Conservation (phyloP, 2,113 vertebrate genomes). For the Syrmaticus mikado region DNA sequence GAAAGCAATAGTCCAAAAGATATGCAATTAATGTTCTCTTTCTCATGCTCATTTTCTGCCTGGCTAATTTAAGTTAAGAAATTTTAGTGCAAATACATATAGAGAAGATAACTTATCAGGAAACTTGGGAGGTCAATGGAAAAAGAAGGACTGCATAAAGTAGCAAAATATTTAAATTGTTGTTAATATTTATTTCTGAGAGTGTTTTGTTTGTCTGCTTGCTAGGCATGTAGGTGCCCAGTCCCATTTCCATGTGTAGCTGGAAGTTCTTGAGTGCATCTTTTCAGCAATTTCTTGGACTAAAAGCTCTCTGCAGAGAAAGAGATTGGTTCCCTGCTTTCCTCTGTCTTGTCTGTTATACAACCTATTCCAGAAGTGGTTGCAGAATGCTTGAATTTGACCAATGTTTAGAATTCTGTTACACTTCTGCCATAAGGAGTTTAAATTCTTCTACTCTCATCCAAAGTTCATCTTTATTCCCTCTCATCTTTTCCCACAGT, state of each 20-base stretch:
- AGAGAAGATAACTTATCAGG: background rate
- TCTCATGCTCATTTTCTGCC: background rate
- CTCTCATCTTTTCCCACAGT: background rate
- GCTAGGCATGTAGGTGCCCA: background rate
- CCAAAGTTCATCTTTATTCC: background rate
- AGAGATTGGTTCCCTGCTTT: accelerated
- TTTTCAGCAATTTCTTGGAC: background rate
- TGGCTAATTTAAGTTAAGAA: background rate
- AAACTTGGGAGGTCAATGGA: accelerated
- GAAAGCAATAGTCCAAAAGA: background rate
- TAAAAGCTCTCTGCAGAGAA: background rate
- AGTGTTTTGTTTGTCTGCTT: background rate
- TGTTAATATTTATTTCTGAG: background rate
- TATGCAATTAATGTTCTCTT: accelerated
- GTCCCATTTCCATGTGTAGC: background rate
- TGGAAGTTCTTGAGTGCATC: background rate
- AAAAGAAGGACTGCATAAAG: background rate
- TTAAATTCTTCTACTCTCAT: background rate
- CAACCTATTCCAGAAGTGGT: background rate
- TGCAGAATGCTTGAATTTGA: background rate
- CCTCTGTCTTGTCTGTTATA: accelerated
- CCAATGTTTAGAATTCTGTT: background rate
- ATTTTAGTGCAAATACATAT: background rate
- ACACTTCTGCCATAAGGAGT: background rate
- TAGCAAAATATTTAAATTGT: background rate